Conservation (phyloP, 2,888 invertebrate species). For the Mythimna loreyi region DNA sequence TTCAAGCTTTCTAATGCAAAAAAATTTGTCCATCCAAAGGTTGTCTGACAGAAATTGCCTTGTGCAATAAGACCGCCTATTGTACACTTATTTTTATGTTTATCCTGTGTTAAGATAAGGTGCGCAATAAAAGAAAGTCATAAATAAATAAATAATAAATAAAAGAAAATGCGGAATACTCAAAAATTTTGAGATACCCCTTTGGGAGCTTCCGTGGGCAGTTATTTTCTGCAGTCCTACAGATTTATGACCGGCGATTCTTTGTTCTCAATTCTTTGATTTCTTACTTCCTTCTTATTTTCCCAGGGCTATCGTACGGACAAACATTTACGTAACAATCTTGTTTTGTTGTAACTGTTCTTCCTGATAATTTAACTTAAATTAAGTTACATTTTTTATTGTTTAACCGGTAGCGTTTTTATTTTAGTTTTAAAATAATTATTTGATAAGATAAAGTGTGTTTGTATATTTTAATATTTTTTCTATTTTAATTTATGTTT, state of each 20-base stretch:
- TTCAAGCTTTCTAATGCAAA: no score
- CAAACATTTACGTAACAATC: slow-evolving; percentile 42
- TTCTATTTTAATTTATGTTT: no score
- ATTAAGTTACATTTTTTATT: slow-evolving; percentile 19
- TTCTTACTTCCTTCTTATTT: slow-evolving; percentile 70
- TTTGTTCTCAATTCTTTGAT: slow-evolving; percentile 68
- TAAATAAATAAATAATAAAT: no score
- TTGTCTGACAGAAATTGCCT: no score
- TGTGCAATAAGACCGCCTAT: no score
- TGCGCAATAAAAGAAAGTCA: no score
- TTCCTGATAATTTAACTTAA: slow-evolving; percentile 34
- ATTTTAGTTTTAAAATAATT: neutral
- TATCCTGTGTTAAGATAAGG: no score
- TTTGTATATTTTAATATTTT: no score
- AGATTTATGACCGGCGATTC: slow-evolving; percentile 53
- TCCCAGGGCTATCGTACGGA: slow-evolving; percentile 48
- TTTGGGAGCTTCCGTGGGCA: neutral
- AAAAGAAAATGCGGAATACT: no score
- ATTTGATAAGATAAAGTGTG: neutral
- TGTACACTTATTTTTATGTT: no score
- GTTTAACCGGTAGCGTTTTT: neutral
- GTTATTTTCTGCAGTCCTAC: slow-evolving; percentile 56
- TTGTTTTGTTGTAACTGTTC: slow-evolving; percentile 48
- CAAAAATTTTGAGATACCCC: no score
- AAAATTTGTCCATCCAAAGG: no score